A percentile compares a stretch with the other conserved stretches of the same genome.
phyloP scores from a whole-genome alignment of 2,888 invertebrate genomes.

The Tiphia femorata region DNA sequence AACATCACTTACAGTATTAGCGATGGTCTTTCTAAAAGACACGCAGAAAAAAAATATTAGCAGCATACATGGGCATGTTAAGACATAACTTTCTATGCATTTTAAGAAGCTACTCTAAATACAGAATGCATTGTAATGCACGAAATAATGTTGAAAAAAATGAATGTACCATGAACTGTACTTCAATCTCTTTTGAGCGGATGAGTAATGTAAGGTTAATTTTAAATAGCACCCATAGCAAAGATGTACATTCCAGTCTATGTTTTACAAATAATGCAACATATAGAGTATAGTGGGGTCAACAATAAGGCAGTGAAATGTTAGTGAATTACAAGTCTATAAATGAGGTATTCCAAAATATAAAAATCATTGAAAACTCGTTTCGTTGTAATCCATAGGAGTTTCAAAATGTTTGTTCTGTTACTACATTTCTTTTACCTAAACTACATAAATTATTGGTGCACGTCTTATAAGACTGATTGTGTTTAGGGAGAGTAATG shows the following conservation, averaged over 20 bases:
- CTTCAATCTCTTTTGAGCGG: conserved; percentile 11
- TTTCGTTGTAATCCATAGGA: conserved; percentile 40
- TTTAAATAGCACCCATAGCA: conserved; percentile 15
- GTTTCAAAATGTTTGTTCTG: conserved; percentile 9
- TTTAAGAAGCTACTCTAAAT: conserved; percentile 9
- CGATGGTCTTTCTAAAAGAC: background rate
- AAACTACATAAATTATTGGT: conserved; percentile 19
- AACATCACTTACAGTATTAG: background rate
- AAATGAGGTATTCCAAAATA: conserved; percentile 27
- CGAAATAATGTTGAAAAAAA: conserved; percentile 1
- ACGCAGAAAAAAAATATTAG: too few species aligned
- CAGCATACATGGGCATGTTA: too few species aligned
- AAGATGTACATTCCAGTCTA: conserved; percentile 19
- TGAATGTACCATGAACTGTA: background rate
- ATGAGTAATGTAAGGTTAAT: conserved; percentile 13
- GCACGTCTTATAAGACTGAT: conserved; percentile 19
- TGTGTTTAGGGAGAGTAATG: conserved; percentile 65
- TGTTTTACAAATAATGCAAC: conserved; percentile 10
- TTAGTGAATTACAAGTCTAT: conserved; percentile 32
- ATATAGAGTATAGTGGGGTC: conserved; percentile 34
- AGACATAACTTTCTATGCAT: too few species aligned
- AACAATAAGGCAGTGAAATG: conserved; percentile 47
- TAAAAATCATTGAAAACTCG: conserved; percentile 30
- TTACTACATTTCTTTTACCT: conserved; percentile 13
- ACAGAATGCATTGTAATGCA: conserved; percentile 5